phyloP scores from a whole-genome alignment of 2,888 invertebrate species.

The Tenthredo distinguenda region DNA sequence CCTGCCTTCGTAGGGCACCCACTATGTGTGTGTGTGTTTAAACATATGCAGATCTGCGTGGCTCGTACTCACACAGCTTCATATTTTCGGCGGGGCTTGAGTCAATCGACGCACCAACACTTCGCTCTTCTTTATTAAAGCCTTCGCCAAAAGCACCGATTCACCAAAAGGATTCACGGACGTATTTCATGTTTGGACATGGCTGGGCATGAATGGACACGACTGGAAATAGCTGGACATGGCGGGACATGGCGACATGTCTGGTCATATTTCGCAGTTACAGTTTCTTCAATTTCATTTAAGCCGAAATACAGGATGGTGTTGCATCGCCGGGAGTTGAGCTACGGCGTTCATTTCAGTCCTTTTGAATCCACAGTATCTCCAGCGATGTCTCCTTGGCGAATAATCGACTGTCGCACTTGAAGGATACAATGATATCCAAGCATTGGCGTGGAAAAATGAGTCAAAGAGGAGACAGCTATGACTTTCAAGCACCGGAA shows the following conservation, averaged over 20 bases:
- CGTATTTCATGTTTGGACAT: background rate
- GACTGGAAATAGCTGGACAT: too few relatives aligned
- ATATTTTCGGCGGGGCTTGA: background rate
- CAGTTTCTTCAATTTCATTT: background rate
- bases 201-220: too few relatives aligned
- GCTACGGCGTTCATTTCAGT: background rate
- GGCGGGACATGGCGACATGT: too few relatives aligned
- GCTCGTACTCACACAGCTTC: background rate
- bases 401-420: background rate
- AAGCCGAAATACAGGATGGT: background rate
- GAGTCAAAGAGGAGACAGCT: background rate
- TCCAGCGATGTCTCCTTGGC: background rate
- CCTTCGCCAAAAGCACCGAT: background rate
- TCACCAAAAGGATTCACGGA: background rate
- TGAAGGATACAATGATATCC: background rate
- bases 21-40: background rate
- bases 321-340: background rate
- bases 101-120: background rate
- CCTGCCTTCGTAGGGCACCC: background rate
- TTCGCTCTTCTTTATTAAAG: background rate
- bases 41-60: background rate
- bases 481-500: background rate
- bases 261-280: background rate
- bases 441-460: background rate
- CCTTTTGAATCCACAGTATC: background rate